Evolutionary conservation across 2,888 invertebrate genomes (phyloP).

Genomic region (Kryphioiulus occultus): DNA sequence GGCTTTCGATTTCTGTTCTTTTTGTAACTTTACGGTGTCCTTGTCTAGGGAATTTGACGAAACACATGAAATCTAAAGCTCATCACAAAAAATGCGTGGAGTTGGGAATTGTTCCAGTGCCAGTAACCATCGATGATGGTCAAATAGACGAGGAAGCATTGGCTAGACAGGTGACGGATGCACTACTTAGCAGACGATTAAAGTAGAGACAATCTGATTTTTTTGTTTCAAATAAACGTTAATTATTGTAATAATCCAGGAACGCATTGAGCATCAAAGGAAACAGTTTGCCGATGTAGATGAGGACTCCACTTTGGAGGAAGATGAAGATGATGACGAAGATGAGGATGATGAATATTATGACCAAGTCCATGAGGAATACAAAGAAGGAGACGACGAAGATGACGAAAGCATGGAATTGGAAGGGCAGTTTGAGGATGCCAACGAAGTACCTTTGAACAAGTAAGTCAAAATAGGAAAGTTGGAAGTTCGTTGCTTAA

Average conservation of each 20-base stretch:
- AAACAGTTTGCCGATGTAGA: constrained; percentile 56
- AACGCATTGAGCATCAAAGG: constrained; percentile 55
- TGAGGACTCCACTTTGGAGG: constrained; percentile 57
- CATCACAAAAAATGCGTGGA: constrained; percentile 93
- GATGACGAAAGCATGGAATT: constrained; percentile 59
- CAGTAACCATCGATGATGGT: constrained; percentile 72
- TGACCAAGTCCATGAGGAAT: constrained; percentile 59
- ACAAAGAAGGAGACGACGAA: constrained; percentile 63
- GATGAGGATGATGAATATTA: constrained; percentile 60
- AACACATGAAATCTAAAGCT: constrained; percentile 98
- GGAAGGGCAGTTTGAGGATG: constrained; percentile 58
- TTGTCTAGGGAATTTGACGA: constrained; percentile 80
- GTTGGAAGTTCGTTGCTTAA: no score
- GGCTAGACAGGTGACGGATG: constrained; percentile 65
- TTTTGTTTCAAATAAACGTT: not conserved
- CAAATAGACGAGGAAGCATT: constrained; percentile 68
- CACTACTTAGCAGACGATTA: no score
- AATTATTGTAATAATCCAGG: constrained; percentile 46
- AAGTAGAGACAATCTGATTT: no score
- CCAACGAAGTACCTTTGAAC: constrained; percentile 56
- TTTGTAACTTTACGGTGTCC: not conserved
- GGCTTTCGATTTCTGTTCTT: not conserved
- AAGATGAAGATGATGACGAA: constrained; percentile 60
- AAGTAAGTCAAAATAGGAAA: not conserved
- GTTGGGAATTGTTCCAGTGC: constrained; percentile 78